Conservation (phyloP, 2,113 vertebrate genomes). For the Coreoperca whiteheadi region DNA sequence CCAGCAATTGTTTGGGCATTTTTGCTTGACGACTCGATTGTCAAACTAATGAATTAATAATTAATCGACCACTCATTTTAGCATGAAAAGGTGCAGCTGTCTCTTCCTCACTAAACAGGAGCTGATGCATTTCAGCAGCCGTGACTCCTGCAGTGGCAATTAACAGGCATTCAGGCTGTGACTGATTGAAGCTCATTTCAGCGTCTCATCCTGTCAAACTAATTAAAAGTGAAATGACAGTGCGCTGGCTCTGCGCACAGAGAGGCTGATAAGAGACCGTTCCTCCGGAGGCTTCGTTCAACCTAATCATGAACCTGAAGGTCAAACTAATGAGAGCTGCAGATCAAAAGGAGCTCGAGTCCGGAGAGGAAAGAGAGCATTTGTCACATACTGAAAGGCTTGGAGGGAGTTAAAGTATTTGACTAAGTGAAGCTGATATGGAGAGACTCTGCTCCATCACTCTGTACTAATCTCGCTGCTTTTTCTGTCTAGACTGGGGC, state of each 20-base stretch:
- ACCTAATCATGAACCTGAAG: constrained; percentile 47
- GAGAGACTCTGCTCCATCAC: constrained; percentile 26
- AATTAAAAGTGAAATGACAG: constrained; percentile 55
- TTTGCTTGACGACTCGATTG: neutral
- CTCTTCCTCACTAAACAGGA: constrained; percentile 1
- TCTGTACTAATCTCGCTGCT: constrained; percentile 48
- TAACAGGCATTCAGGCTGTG: constrained; percentile 41
- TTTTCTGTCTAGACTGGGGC: constrained; percentile 71
- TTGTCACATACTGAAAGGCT: constrained; percentile 9
- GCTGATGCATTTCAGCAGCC: neutral
- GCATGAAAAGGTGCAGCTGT: neutral
- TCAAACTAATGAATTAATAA: neutral
- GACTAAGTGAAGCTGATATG: constrained; percentile 37
- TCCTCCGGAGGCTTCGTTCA: constrained; percentile 8
- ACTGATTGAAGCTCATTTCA: constrained; percentile 46
- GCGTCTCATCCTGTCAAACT: constrained; percentile 45
- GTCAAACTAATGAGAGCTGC: constrained; percentile 51
- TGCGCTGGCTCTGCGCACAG: constrained; percentile 1
- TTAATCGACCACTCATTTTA: neutral
- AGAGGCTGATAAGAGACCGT: constrained; percentile 6
- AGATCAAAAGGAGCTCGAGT: constrained; percentile 26
- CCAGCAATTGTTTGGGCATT: neutral
- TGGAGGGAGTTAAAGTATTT: constrained; percentile 16
- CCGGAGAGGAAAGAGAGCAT: constrained; percentile 6
- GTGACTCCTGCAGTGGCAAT: constrained; percentile 40